Percentiles rank a stretch among this genome's conserved stretches.
phyloP scores from a whole-genome alignment of 2,797 vertebrate species.

The Hydrolagus colliei region DNA sequence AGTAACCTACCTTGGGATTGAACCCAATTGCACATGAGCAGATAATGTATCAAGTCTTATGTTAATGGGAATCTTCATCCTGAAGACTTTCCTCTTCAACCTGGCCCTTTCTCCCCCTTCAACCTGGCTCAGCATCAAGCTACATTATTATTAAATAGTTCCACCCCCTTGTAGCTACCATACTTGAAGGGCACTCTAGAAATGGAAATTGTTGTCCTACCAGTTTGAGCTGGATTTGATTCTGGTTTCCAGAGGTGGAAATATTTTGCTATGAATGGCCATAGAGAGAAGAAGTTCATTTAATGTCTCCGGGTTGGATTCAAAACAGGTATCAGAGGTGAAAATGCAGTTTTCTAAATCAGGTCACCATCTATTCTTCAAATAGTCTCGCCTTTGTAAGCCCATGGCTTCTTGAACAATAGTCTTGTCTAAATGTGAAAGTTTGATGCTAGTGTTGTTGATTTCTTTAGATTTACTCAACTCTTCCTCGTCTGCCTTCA shows the following conservation, averaged over 20 bases:
- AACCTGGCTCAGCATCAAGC: too few species aligned
- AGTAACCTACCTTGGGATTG: too few species aligned
- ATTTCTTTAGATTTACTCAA: not conserved
- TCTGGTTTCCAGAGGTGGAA: conserved; percentile 19
- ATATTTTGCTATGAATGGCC: conserved; percentile 17
- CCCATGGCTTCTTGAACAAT: not conserved
- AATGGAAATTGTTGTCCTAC: too few species aligned
- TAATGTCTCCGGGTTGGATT: conserved; percentile 5
- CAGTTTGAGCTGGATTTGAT: not conserved
- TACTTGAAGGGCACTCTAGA: too few species aligned
- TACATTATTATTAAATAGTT: too few species aligned
- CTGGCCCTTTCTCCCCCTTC: too few species aligned
- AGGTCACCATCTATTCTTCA: not conserved
- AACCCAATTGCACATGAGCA: too few species aligned
- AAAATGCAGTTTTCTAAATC: conserved; percentile 19
- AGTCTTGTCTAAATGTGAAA: not conserved
- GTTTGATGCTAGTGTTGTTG: not conserved
- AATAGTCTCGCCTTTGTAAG: not conserved
- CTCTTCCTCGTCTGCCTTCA: not conserved
- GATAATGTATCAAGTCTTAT: too few species aligned
- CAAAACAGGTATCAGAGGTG: conserved; percentile 11
- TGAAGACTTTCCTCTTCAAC: too few species aligned
- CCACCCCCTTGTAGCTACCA: too few species aligned
- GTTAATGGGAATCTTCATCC: too few species aligned
- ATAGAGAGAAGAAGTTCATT: conserved; percentile 10